Percentiles rank a stretch among this genome's conserved stretches.
phyloP scores from a whole-genome alignment of 1,140 invertebrate genomes.

The Magallana ariakensis region DNA sequence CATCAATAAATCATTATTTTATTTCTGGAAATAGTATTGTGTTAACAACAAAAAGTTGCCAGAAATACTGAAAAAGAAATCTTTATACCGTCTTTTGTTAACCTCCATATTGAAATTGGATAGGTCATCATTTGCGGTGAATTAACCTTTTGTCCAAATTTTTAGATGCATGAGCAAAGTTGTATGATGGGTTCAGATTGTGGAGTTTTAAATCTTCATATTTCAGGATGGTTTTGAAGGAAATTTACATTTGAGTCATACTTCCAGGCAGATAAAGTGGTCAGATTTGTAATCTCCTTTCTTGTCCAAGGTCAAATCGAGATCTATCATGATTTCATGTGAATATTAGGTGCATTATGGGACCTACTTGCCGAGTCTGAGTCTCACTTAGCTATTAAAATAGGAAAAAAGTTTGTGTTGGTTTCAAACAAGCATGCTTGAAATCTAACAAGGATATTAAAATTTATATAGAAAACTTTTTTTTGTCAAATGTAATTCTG shows the following conservation, averaged over 20 bases:
- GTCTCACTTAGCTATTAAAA: no score
- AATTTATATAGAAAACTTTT: no score
- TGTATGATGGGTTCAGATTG: not conserved
- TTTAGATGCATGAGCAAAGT: not conserved
- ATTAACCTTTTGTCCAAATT: not conserved
- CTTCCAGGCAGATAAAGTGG: not conserved
- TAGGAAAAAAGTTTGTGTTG: no score
- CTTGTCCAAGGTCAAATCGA: not conserved
- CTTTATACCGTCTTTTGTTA: not conserved
- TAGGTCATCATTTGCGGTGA: not conserved
- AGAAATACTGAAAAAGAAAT: no score
- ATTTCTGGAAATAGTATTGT: no score
- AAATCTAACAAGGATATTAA: no score
- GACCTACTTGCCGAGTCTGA: no score
- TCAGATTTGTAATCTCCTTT: not conserved
- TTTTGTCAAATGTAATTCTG: no score
- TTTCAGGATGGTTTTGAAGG: not conserved
- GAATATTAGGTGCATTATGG: not conserved
- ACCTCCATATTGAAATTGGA: not conserved
- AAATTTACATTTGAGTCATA: slow-evolving; percentile 13
- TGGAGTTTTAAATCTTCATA: slow-evolving; percentile 19
- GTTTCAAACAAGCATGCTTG: no score
- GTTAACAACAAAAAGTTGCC: no score
- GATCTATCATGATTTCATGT: not conserved
- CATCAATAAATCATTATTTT: no score